Conservation (phyloP, 1,140 invertebrate species). For the Aphis craccivora region DNA sequence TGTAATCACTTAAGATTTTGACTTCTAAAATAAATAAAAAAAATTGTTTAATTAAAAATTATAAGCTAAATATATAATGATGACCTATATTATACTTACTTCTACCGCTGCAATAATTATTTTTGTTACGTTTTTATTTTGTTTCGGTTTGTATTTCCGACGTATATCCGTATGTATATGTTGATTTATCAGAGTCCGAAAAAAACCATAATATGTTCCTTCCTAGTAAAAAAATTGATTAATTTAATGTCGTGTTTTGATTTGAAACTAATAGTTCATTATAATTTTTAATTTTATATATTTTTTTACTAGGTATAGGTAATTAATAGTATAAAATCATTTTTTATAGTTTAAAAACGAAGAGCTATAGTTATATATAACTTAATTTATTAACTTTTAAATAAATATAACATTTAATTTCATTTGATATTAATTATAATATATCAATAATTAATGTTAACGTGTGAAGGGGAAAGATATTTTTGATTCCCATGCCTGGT, state of each 20-base stretch:
- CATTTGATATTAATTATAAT: too few species aligned
- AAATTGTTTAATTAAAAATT: background rate
- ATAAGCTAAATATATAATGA: background rate
- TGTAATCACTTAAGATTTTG: background rate
- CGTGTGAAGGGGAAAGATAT: too few species aligned
- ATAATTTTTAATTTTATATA: background rate
- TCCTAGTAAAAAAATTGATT: constrained; percentile 29
- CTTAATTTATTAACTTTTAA: background rate
- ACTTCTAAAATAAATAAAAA: background rate
- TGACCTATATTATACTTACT: constrained; percentile 29
- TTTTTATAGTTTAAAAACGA: background rate
- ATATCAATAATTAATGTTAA: too few species aligned
- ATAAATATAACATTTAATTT: background rate
- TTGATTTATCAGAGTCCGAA: background rate
- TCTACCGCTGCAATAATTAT: background rate
- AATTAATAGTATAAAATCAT: background rate
- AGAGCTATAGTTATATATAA: too few species aligned
- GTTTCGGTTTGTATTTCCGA: background rate
- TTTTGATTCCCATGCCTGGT: too few species aligned
- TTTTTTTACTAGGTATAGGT: background rate
- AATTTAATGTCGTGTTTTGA: background rate
- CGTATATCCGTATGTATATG: background rate
- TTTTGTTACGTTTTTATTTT: constrained; percentile 17
- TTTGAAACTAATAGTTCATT: background rate
- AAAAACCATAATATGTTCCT: background rate